Percentiles rank a stretch among this genome's conserved stretches.
phyloP scores from a whole-genome alignment of 2,797 vertebrate genomes.

The Novumbra hubbsi region DNA sequence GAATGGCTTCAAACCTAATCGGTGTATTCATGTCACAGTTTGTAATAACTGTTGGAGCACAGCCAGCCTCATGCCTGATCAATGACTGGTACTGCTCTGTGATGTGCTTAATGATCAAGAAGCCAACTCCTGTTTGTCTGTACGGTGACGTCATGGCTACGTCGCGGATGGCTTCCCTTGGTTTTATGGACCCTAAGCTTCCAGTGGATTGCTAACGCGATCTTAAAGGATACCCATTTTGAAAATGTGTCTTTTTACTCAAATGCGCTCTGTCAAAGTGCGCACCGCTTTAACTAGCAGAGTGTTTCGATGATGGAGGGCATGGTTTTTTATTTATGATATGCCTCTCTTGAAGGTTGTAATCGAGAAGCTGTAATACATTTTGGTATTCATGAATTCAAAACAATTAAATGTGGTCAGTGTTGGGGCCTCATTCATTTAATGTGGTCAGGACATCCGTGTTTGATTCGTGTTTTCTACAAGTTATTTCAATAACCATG shows the following conservation, averaged over 20 bases:
- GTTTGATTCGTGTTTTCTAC: not conserved
- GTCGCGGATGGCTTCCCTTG: not conserved
- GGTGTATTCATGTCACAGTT: not conserved
- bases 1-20: not conserved
- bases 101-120: constrained; percentile 24
- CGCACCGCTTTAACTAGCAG: not conserved
- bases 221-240: constrained; percentile 1
- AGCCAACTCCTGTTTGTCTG: not conserved
- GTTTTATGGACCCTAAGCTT: not conserved
- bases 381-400: too few species aligned
- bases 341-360: too few species aligned
- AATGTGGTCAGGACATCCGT: not conserved
- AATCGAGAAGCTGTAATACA: too few species aligned
- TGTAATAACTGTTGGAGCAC: constrained; percentile 46
- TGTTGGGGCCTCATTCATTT: not conserved
- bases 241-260: constrained; percentile 11
- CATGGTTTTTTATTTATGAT: too few species aligned
- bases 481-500: not conserved
- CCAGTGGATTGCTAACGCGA: constrained; percentile 6
- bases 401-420: not conserved
- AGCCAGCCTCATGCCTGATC: constrained; percentile 20
- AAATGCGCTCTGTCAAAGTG: not conserved
- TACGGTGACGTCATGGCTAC: constrained; percentile 3
- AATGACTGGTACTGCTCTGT: constrained; percentile 19
- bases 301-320: too few species aligned